These are phyloP conservation scores for Orchestes rusci DNA, from an alignment of 2,888 invertebrate genomes.

Conservation along the genomic window DNA sequence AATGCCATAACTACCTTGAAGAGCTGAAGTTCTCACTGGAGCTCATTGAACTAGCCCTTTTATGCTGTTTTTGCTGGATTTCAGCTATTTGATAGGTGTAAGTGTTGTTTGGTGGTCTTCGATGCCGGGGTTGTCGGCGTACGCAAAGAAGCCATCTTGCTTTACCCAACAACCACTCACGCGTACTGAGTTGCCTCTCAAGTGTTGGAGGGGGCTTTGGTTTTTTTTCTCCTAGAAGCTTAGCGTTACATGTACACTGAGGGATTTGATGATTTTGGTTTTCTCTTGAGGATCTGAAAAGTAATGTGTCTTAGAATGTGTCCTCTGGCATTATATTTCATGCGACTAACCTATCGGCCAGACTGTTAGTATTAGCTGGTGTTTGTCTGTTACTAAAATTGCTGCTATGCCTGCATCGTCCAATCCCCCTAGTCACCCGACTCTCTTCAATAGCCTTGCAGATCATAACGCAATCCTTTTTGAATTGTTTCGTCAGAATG, in stretches of 20 bases:
- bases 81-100: constrained; percentile 71
- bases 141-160: constrained; percentile 48
- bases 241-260: constrained; percentile 52
- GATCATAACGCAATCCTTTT: constrained; percentile 92
- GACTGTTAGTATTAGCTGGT: constrained; percentile 78
- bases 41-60: constrained; percentile 74
- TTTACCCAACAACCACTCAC: constrained; percentile 44
- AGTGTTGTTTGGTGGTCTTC: constrained; percentile 53
- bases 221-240: constrained; percentile 49
- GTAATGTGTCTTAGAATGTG: no score
- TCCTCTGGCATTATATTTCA: neutral
- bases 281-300: constrained; percentile 61
- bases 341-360: constrained; percentile 55
- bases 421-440: constrained; percentile 79
- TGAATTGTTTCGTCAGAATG: constrained; percentile 95
- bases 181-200: constrained; percentile 37
- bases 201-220: constrained; percentile 28
- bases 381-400: constrained; percentile 85
- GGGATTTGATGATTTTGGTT: constrained; percentile 53
- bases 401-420: constrained; percentile 76
- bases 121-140: constrained; percentile 37
- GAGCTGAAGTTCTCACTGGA: constrained; percentile 88
- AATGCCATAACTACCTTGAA: constrained; percentile 41
- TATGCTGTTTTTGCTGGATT: constrained; percentile 67
- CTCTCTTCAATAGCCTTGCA: constrained; percentile 96